These are phyloP conservation scores for Cryptus viduatorius DNA, from an alignment of 2,888 invertebrate species.

Conservation along the genomic window DNA sequence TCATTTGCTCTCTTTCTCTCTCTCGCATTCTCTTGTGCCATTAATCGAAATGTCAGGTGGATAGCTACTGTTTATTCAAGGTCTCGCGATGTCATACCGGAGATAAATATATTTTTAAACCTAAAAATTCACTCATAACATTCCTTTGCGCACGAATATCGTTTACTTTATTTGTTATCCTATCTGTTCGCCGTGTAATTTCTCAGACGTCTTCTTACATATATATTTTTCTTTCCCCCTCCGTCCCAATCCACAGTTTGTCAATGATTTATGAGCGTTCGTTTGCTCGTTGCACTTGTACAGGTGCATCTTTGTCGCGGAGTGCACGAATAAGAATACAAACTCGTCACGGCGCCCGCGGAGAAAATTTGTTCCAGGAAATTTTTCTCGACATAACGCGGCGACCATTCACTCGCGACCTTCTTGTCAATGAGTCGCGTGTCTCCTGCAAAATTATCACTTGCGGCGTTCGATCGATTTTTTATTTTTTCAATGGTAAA, in stretches of 20 bases:
- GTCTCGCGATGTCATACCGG: not conserved
- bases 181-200: not conserved
- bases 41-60: slow-evolving; percentile 56
- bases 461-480: slow-evolving; percentile 24
- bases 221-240: too few relatives aligned
- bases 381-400: slow-evolving; percentile 8
- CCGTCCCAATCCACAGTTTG: not conserved
- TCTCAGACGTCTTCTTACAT: not conserved
- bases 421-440: slow-evolving; percentile 36
- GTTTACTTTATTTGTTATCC: not conserved
- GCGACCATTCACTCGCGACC: slow-evolving; percentile 36
- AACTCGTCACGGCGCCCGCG: not conserved
- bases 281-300: slow-evolving; percentile 39
- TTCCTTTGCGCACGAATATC: not conserved
- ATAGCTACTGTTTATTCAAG: slow-evolving; percentile 23
- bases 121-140: not conserved
- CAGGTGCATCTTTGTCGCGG: slow-evolving; percentile 45
- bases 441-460: slow-evolving; percentile 12
- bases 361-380: slow-evolving; percentile 44
- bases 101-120: not conserved
- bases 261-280: slow-evolving; percentile 24
- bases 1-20: not conserved
- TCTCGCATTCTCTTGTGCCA: slow-evolving; percentile 37
- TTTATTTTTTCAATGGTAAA: not conserved
- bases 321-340: slow-evolving; percentile 16